phyloP scores from a whole-genome alignment of 2,113 vertebrate genomes.

The Crotalus horridus region DNA sequence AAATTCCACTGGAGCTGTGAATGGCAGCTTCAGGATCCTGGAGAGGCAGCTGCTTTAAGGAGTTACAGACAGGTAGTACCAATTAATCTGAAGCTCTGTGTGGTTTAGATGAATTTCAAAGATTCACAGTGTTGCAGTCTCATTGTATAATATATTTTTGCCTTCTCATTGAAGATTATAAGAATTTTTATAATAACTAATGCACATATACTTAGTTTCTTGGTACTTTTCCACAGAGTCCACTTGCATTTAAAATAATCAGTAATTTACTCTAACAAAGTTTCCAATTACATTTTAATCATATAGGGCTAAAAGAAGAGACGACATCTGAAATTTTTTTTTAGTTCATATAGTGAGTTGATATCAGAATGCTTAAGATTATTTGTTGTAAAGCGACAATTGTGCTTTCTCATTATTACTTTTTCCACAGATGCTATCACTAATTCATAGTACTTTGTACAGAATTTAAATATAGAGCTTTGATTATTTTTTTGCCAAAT shows the following conservation, averaged over 20 bases:
- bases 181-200: not conserved
- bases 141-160: not conserved
- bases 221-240: not conserved
- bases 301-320: not conserved
- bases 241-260: not conserved
- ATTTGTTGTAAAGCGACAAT: not conserved
- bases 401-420: not conserved
- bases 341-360: not conserved
- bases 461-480: not conserved
- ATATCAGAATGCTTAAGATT: not conserved
- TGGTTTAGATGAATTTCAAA: not conserved
- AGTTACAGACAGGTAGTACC: not conserved
- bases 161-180: not conserved
- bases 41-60: not conserved
- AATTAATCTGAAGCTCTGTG: not conserved
- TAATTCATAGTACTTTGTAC: not conserved
- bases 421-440: accelerated
- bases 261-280: not conserved
- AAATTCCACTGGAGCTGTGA: not conserved
- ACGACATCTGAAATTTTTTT: not conserved
- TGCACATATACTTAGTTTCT: not conserved
- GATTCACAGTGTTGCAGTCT: not conserved
- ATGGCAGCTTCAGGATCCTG: not conserved
- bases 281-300: not conserved
- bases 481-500: not conserved